Conservation (phyloP, 2,113 vertebrate species). For the Mobula birostris region DNA sequence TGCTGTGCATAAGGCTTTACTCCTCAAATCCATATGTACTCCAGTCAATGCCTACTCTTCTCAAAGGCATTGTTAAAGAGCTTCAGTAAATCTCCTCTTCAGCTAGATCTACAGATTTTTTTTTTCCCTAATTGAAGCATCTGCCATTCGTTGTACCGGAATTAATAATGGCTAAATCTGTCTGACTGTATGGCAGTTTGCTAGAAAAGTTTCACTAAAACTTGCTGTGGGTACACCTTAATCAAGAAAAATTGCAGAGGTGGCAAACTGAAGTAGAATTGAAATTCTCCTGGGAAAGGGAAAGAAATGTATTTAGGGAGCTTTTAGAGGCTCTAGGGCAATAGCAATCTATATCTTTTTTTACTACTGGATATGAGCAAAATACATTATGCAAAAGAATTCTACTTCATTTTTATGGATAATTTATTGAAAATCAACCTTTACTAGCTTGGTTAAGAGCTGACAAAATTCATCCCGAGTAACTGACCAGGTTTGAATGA, state of each 20-base stretch:
- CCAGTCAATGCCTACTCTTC: neutral
- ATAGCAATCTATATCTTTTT: neutral
- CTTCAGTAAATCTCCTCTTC: neutral
- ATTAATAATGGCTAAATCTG: neutral
- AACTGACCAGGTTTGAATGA: neutral
- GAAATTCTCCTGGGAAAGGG: neutral
- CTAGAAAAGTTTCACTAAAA: neutral
- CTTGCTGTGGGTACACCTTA: neutral
- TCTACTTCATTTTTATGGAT: neutral
- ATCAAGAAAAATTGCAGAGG: neutral
- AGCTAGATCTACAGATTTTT: neutral
- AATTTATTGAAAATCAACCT: neutral
- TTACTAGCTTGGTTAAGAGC: neutral
- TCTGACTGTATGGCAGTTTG: neutral
- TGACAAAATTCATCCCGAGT: neutral
- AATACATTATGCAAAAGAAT: neutral
- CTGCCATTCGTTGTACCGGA: neutral
- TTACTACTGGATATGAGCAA: neutral
- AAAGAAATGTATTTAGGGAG: neutral
- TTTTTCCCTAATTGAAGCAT: neutral
- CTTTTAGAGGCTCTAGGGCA: neutral
- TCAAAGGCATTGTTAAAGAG: neutral
- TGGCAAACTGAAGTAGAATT: neutral
- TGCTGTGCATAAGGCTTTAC: neutral
- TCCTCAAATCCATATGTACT: neutral